Base-by-base conservation (phyloP, 2,113 vertebrate species). In the Symphodus melops region DNA sequence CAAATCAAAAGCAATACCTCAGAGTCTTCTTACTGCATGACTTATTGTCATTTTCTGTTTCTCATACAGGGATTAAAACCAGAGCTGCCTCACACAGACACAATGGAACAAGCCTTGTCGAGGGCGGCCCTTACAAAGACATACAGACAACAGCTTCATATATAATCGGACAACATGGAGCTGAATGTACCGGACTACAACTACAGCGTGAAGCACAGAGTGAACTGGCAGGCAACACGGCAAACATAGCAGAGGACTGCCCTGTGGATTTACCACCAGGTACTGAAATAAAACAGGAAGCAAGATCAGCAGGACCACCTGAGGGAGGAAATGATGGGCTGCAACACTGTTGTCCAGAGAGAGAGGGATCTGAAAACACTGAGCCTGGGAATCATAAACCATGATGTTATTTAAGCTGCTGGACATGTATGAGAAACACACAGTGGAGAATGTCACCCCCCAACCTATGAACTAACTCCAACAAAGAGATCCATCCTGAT, bases 21-120 rank as follows among this genome's bases (percentile, higher is more conserved):
- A 7, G 5, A 17, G 4, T 17, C 6, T 41, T 41, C 8, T 48
- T 19, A 2, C 6, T 52, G 2, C n/a, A 11, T 56, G 3, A 58
- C 55, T 44, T 1, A 28, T 41, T 25, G 56, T 21, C 12, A 58
- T 41, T 66, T 67, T 55, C 20, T 54, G 12, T 59, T 39, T 5
- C 28, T 33, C 28, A 14, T 77, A 0, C 72, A 90, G 91, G 39
- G 8, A 46, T 60, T 21, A 70, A 65, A 19, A 68, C 49, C 69
- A 69, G 71, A 21, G 48, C 61, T 33, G 56, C 48, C 12, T 74
- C 85, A 37, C 73, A 78, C 0, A 74, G 64, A 55, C 41, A 66
- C 60, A 93, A 93, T 5, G 90, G 91, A 66, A 52, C 63, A 10
- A 60, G 54, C 61, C 33, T 56, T 1, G 16, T 55, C 72, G 83